These are phyloP conservation scores for Papilio glaucus DNA, from an alignment of 1,140 invertebrate species.

Conservation along the genomic window DNA sequence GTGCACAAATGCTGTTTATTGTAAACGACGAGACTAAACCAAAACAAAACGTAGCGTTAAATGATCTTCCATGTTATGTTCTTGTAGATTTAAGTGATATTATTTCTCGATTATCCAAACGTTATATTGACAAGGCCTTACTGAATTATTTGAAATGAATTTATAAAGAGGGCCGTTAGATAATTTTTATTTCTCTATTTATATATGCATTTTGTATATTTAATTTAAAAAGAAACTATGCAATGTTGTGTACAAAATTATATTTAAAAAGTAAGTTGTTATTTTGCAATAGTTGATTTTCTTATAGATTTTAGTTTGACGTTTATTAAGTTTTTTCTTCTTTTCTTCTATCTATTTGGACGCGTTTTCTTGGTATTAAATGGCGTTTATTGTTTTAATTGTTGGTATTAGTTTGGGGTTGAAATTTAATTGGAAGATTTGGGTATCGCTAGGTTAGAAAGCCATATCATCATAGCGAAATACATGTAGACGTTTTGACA, in stretches of 20 bases:
- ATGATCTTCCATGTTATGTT: conserved; percentile 56
- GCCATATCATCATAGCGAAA: neutral
- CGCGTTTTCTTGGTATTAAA: neutral
- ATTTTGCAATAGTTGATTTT: conserved; percentile 38
- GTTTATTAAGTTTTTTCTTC: conserved; percentile 32
- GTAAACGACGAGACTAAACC: conserved; percentile 43
- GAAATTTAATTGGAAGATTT: neutral
- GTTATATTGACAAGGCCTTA: conserved; percentile 37
- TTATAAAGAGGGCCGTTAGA: conserved; percentile 37
- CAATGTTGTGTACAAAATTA: conserved; percentile 25
- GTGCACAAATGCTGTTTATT: conserved; percentile 32
- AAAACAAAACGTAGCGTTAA: conserved; percentile 46
- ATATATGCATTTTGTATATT: conserved; percentile 52
- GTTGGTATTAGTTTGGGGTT: neutral
- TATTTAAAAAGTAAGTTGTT: conserved; percentile 28
- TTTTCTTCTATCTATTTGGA: neutral
- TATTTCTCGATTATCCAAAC: conserved; percentile 20
- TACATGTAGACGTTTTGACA: conserved; percentile 10
- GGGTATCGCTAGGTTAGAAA: neutral
- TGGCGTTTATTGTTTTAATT: conserved; percentile 6
- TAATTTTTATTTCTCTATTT: conserved; percentile 49
- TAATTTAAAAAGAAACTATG: conserved; percentile 9
- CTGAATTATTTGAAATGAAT: conserved; percentile 36
- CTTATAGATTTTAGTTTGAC: conserved; percentile 35
- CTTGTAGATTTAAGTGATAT: conserved; percentile 27